Percentiles rank a stretch among this genome's conserved stretches.
phyloP scores from a whole-genome alignment of 2,888 invertebrate genomes.

The Atrina japonica region DNA sequence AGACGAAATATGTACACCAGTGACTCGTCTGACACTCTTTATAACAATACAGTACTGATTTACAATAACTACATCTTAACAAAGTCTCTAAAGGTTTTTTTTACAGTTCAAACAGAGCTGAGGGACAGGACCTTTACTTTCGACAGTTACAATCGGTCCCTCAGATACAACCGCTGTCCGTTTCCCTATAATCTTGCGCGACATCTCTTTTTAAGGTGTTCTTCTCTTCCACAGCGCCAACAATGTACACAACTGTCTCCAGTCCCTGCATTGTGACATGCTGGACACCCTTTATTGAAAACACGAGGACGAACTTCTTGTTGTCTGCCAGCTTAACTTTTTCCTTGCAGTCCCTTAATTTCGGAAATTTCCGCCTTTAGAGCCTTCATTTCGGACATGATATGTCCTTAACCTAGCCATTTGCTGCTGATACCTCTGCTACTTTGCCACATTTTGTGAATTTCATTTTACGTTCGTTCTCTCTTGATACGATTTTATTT shows the following conservation, averaged over 20 bases:
- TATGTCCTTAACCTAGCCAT: neutral
- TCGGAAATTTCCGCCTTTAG: neutral
- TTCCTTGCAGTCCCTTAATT: neutral
- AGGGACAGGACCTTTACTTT: conserved; percentile 1
- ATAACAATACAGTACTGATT: no score
- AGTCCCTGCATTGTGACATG: neutral
- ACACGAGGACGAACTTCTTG: conserved; percentile 15
- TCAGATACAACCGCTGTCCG: conserved; percentile 16
- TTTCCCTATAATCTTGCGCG: conserved; percentile 29
- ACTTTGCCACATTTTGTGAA: no score
- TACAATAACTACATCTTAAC: no score
- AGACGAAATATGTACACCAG: neutral
- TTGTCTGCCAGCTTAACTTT: conserved; percentile 18
- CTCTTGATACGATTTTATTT: conserved; percentile 7
- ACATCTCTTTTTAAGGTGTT: conserved; percentile 23
- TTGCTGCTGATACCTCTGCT: no score
- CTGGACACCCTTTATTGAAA: neutral
- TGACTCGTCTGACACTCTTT: neutral
- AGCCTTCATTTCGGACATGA: neutral
- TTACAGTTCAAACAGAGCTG: no score
- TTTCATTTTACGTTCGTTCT: neutral
- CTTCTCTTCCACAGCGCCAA: conserved; percentile 23
- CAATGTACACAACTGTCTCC: conserved; percentile 21
- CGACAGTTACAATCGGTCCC: conserved; percentile 26
- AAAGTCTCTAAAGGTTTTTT: no score